Percentiles rank a stretch among this genome's conserved stretches.
Conservation (phyloP, 2,888 invertebrate genomes). For the Ametastegia equiseti region DNA sequence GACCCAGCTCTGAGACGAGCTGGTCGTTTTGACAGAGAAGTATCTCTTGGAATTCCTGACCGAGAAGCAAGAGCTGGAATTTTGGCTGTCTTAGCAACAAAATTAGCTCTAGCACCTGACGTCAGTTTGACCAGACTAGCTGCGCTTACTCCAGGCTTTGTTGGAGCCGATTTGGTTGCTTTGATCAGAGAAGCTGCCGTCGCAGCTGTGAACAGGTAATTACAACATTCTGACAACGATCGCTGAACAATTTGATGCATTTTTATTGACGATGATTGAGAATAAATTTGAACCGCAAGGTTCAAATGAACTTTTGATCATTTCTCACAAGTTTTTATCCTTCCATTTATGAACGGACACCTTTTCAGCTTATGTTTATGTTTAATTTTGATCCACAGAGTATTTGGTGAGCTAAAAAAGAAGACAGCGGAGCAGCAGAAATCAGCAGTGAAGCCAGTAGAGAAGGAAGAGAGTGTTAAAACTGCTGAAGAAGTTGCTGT, state of each 20-base stretch:
- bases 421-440: slow-evolving; percentile 53
- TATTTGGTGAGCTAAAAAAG: slow-evolving; percentile 71
- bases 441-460: slow-evolving; percentile 41
- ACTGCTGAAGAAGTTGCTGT: slow-evolving; percentile 50
- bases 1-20: slow-evolving; percentile 95
- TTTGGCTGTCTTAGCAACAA: slow-evolving; percentile 84
- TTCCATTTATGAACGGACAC: background rate
- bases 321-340: background rate
- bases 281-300: slow-evolving; percentile 10
- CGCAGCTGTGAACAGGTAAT: slow-evolving; percentile 86
- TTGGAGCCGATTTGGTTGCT: slow-evolving; percentile 95
- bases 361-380: background rate
- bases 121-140: slow-evolving; percentile 87
- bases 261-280: slow-evolving; percentile 33
- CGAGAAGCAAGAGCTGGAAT: slow-evolving; percentile 89
- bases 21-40: slow-evolving; percentile 96
- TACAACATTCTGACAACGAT: background rate
- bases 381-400: slow-evolving; percentile 61
- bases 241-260: background rate
- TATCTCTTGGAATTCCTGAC: slow-evolving; percentile 95
- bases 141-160: slow-evolving; percentile 94
- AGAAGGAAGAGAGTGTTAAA: slow-evolving; percentile 57
- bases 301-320: background rate
- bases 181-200: slow-evolving; percentile 93
- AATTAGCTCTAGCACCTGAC: slow-evolving; percentile 83